phyloP scores from a whole-genome alignment of 2,113 vertebrate genomes.

The Cinclus cinclus region DNA sequence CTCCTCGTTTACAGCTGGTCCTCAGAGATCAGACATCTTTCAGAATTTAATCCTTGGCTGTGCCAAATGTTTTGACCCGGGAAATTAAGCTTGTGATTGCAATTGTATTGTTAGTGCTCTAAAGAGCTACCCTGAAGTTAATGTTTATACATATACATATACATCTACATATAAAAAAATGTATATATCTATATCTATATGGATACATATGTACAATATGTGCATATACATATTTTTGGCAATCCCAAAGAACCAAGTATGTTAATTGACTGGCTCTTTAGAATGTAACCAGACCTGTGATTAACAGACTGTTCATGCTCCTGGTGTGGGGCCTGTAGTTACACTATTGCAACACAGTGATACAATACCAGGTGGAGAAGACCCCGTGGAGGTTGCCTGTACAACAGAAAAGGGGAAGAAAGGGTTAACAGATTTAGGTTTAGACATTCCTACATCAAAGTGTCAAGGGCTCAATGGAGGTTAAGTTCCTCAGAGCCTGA shows the following conservation, averaged over 20 bases:
- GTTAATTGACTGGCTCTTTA: background rate
- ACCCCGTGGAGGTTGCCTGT: background rate
- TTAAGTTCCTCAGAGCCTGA: background rate
- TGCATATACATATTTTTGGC: background rate
- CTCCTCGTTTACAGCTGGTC: background rate
- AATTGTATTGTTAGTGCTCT: background rate
- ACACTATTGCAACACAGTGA: background rate
- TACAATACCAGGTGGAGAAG: background rate
- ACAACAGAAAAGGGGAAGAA: background rate
- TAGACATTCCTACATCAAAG: background rate
- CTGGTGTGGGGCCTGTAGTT: rapidly evolving
- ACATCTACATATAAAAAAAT: too few relatives aligned
- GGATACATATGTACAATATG: background rate
- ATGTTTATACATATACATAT: background rate
- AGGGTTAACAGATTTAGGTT: background rate
- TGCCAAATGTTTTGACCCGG: background rate
- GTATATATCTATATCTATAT: too few relatives aligned
- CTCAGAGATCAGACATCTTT: background rate
- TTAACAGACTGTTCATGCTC: background rate
- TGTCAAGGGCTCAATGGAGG: background rate
- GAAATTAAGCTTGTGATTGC: background rate
- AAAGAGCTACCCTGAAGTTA: background rate
- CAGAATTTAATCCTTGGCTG: background rate
- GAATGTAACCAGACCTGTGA: background rate
- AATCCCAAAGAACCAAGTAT: background rate